Evolutionary conservation across 1,140 invertebrate species (phyloP), one percentile per base, ranked within the genome.

Genomic region (Antheraea pernyi): DNA sequence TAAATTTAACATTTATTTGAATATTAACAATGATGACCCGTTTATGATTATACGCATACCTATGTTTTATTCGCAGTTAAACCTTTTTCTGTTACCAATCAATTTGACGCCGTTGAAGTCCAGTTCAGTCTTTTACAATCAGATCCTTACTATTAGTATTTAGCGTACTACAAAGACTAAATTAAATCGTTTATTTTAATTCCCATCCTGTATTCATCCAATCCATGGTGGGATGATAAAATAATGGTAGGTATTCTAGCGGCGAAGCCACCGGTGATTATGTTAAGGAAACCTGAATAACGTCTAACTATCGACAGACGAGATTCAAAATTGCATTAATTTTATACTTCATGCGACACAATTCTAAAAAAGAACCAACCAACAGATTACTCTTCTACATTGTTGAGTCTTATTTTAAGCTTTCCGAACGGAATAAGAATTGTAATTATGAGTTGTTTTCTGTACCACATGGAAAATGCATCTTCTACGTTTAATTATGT

Each of bases 201-300:
- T 7, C 60, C 19, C 6, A 60, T 64, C 62, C 48, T 10, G 13
- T 19, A 42, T 60, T 65, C 4, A 42, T 58, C 7, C 9, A 64
- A 18, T 67, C 65, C 6, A 11, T 11, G 64, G 11, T n/a, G 64
- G 53, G 65, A 39, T 58, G 61, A 67, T 67, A 71, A 67, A 67
- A 67, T 71, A 71, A 71, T 71, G 70, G 42, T 71, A 53, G 70
- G 42, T 71, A 53, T 64, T 71, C 70, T 63, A 67, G 42, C 64
- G 66, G 19, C 46, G 59, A 60, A 63, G 42, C 64, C 53, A 62
- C 68, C 58, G 60, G 74, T 72, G 66, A 75, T 75, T 75, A 75
- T 69, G 42, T 42, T 58, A 39, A 68, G 69, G 63, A 66, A 72
- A 65, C 71, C 69, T 42, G 71, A 70, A 76, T 76, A 71, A 72